Percentiles rank a stretch among this genome's conserved stretches.
phyloP scores from a whole-genome alignment of 2,797 vertebrate genomes.

The Artibeus lituratus region DNA sequence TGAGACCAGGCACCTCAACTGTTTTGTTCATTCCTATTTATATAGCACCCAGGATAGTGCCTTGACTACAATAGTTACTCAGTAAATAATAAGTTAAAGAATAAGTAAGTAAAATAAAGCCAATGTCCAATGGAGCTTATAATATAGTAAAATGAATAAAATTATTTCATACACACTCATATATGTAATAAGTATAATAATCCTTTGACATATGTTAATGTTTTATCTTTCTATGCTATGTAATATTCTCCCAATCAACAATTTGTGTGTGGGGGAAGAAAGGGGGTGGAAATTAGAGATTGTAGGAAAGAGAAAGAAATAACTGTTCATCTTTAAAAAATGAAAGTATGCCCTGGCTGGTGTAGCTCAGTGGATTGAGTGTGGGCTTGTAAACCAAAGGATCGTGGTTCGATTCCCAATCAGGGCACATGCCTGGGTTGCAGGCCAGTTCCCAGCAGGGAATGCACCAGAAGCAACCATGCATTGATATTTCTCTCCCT shows the following conservation, averaged over 20 bases:
- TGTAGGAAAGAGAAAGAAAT: background rate
- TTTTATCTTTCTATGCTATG: background rate
- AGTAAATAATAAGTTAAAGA: background rate
- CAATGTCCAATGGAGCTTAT: background rate
- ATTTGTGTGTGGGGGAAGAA: background rate
- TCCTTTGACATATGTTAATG: background rate
- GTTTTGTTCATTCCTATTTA: background rate
- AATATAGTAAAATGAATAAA: background rate
- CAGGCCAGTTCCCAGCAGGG: no score
- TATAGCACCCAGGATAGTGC: background rate
- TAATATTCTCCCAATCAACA: background rate
- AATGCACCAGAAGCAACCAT: no score
- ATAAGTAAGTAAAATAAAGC: background rate
- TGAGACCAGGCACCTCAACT: background rate
- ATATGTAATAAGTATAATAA: background rate
- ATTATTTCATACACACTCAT: background rate
- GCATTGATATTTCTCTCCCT: no score
- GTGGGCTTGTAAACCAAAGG: no score
- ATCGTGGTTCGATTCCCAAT: no score
- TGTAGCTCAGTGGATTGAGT: no score
- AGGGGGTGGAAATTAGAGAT: background rate
- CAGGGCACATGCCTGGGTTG: no score
- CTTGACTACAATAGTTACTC: background rate
- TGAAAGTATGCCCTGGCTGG: background rate
- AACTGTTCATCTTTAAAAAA: background rate